A percentile compares a stretch with the other conserved stretches of the same genome.
Conservation (phyloP, 2,113 vertebrate species). For the Pionites leucogaster region DNA sequence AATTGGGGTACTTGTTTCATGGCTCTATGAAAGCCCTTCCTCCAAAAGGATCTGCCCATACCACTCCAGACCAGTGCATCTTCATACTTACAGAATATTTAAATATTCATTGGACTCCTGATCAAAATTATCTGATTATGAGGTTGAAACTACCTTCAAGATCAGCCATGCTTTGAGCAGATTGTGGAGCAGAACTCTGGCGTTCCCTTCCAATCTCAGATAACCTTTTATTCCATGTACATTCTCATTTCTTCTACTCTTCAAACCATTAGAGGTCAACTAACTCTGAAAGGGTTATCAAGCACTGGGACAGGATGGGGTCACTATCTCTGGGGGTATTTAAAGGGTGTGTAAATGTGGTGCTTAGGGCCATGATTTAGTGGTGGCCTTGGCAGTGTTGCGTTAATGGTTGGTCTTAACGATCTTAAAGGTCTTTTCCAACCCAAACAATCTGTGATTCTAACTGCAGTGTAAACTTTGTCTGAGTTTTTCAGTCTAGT, state of each 20-base stretch:
- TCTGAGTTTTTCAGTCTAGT: neutral
- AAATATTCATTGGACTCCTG: neutral
- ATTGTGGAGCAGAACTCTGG: neutral
- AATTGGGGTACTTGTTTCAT: neutral
- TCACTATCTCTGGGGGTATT: neutral
- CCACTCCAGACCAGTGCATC: neutral
- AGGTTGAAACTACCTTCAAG: neutral
- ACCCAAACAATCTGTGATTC: neutral
- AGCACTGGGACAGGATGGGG: neutral
- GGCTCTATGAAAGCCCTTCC: accelerated
- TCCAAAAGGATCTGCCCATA: neutral
- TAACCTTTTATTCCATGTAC: neutral
- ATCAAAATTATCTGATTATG: neutral
- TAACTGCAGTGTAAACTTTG: neutral
- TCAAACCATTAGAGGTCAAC: neutral
- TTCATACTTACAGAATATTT: neutral
- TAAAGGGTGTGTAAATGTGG: neutral
- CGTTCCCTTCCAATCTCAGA: neutral
- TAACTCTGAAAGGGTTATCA: neutral
- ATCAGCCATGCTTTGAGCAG: neutral
- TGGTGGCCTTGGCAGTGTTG: neutral
- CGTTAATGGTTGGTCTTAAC: accelerated
- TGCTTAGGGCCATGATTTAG: neutral
- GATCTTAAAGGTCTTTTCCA: neutral
- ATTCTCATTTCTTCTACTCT: neutral